Evolutionary conservation across 2,888 invertebrate genomes (phyloP), one percentile per base, ranked within the genome.

Genomic region (Tenthredo amoena): DNA sequence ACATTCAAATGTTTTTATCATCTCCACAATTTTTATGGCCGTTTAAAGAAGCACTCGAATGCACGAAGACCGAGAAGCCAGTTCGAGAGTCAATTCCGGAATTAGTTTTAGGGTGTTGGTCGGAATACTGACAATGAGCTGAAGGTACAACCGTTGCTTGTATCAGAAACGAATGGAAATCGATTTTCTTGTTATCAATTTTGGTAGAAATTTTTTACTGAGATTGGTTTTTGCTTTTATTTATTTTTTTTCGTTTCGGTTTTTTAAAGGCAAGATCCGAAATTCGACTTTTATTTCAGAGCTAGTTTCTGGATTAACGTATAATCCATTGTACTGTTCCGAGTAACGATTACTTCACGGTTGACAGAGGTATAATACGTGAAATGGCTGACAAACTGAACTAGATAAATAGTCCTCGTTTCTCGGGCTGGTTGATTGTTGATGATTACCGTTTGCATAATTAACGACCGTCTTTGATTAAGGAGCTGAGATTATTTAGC

Each of bases 391-490:
- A 77, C 55, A 34, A 77, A 55, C 77, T 55, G 55, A 77, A 77
- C 77, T 77, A 77, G 77, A 77, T 31, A 55, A 15, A 55, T 26
- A 43, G 18, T 77, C 77, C 31, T 55, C 77, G 77, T 50, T 77
- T 77, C 50, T 40, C 77, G n/a, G 34, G 77, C 34, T 77, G 47
- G 55, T 34, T 77, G 50, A 77, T 77, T 77, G 77, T 77, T 77
- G 50, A 50, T 77, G 77, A 50, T 77, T 34, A 77, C 47, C 34
- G 55, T 26, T 50, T 77, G 77, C 31, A 77, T 77, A 77, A 77
- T 77, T 77, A 77, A 77, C 77, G 77, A 77, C 55, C 55, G 31
- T 31, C 77, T 77, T 31, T 77, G 77, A 77, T 77, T 77, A 55
- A 77, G 77, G 77, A 47, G 47, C 77, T 34, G n/a, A 55, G 77